Evolutionary conservation across 2,888 invertebrate genomes (phyloP).

Genomic region (Xylophagus ater): DNA sequence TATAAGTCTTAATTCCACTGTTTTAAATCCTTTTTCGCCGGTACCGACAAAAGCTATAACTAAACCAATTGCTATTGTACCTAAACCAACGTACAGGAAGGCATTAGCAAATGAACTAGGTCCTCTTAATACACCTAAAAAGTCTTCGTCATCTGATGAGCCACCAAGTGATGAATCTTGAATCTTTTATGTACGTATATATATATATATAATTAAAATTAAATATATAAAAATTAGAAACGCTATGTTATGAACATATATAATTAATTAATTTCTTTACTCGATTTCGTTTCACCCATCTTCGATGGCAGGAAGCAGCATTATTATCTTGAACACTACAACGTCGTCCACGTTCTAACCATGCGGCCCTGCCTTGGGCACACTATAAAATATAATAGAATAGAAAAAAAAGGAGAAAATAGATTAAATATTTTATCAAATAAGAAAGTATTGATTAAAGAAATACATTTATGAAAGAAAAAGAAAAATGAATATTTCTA

Average conservation of each 20-base stretch:
- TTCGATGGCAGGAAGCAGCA: conserved; percentile 51
- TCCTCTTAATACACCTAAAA: conserved; percentile 50
- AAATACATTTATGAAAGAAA: too few species aligned
- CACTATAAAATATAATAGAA: conserved; percentile 45
- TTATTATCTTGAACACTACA: conserved; percentile 55
- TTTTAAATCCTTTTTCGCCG: conserved; percentile 80
- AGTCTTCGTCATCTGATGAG: conserved; percentile 60
- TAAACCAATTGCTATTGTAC: conserved; percentile 70
- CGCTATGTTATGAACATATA: background rate
- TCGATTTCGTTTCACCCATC: conserved; percentile 82
- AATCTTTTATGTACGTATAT: conserved; percentile 44
- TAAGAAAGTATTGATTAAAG: too few species aligned
- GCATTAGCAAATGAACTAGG: conserved; percentile 76
- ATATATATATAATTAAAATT: conserved; percentile 1
- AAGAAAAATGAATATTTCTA: too few species aligned
- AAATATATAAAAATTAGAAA: background rate
- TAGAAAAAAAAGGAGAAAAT: conserved; percentile 3
- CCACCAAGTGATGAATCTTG: conserved; percentile 76
- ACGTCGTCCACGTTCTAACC: conserved; percentile 58
- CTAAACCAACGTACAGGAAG: conserved; percentile 74
- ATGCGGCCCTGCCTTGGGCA: conserved; percentile 73
- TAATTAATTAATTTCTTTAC: conserved; percentile 38
- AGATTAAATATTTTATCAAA: too few species aligned
- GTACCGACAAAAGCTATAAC: conserved; percentile 84
- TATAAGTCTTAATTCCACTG: conserved; percentile 72